Conservation (phyloP, 2,797 vertebrate species). For the Microhierax caerulescens region DNA sequence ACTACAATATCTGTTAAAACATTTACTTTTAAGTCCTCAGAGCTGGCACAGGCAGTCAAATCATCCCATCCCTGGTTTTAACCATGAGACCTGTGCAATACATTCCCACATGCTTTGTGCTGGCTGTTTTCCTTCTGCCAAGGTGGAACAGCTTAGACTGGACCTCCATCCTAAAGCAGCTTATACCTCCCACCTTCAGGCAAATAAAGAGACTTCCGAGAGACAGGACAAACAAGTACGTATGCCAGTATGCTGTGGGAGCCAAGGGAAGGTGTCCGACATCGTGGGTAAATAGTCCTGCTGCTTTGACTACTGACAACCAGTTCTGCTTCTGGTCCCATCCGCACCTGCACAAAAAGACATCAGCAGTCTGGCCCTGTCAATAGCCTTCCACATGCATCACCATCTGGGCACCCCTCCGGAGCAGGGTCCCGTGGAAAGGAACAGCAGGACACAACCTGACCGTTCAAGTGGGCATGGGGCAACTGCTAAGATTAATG, state of each 20-base stretch:
- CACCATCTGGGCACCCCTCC: neutral
- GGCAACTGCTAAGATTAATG: neutral
- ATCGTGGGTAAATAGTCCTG: neutral
- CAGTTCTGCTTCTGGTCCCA: neutral
- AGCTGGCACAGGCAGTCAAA: neutral
- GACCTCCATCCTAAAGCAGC: neutral
- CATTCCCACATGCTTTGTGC: neutral
- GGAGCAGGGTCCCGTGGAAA: neutral
- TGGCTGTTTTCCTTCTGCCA: neutral
- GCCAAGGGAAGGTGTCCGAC: neutral
- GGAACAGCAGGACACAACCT: neutral
- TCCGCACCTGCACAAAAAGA: neutral
- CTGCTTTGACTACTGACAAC: neutral
- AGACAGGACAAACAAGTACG: neutral
- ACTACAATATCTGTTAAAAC: neutral
- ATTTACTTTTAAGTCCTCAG: neutral
- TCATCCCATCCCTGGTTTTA: neutral
- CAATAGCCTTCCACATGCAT: neutral
- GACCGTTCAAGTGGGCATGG: accelerated
- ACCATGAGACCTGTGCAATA: neutral
- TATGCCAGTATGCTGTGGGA: neutral
- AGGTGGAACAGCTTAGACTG: neutral
- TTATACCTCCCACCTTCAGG: neutral
- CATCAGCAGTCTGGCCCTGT: neutral
- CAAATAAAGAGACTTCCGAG: neutral